These are phyloP conservation scores for Micronycteris hirsuta DNA, from an alignment of 2,113 vertebrate genomes.

Conservation along the genomic window DNA sequence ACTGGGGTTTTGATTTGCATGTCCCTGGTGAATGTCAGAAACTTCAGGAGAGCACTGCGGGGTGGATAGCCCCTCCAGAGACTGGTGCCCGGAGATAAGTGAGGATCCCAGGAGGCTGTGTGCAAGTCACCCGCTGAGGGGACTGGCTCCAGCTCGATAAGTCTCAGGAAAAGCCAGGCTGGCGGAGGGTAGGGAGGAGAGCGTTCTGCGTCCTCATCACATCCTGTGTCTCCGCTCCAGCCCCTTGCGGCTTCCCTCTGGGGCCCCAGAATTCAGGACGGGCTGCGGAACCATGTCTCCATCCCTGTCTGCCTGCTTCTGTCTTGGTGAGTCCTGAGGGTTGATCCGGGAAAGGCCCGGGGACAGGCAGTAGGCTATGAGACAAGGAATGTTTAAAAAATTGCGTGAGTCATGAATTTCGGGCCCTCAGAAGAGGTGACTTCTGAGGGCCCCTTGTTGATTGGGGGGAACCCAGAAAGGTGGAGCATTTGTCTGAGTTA, in stretches of 20 bases:
- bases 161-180: neutral
- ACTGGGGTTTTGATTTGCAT: neutral
- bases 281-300: slow-evolving; percentile 1
- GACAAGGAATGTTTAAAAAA: neutral
- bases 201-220: accelerated
- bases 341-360: neutral
- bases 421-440: neutral
- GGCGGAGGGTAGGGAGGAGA: neutral
- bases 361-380: neutral
- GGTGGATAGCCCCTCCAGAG: accelerated
- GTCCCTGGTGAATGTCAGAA: neutral
- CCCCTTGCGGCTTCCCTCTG: neutral
- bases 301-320: neutral
- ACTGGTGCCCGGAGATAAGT: slow-evolving; percentile 33
- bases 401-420: neutral
- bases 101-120: neutral
- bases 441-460: accelerated
- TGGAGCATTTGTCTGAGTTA: neutral
- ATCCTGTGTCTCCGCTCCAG: neutral
- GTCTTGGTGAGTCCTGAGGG: slow-evolving; percentile 58
- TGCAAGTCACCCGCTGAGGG: neutral
- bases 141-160: neutral
- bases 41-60: neutral
- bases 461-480: neutral
- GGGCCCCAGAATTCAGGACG: neutral